These are phyloP conservation scores for Amphimallon solstitiale DNA, from an alignment of 2,888 invertebrate genomes.

Conservation along the genomic window DNA sequence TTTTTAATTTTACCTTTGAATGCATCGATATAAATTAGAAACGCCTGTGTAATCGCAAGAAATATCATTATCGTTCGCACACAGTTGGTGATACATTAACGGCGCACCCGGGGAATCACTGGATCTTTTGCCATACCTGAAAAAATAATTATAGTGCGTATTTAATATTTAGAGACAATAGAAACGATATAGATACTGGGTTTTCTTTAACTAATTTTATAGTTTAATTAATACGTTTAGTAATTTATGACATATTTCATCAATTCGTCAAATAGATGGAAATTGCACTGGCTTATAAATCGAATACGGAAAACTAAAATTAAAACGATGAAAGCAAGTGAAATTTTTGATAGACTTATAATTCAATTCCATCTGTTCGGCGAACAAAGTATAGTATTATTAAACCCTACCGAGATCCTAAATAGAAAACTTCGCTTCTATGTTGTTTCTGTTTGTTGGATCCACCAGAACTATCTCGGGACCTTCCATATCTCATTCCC, in stretches of 20 bases:
- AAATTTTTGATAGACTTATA: no score
- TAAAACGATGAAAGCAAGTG: no score
- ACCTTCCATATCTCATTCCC: slow-evolving; percentile 56
- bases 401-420: slow-evolving; percentile 56
- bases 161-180: not conserved
- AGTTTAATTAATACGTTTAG: no score
- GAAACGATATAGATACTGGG: not conserved
- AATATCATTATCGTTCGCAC: slow-evolving; percentile 50
- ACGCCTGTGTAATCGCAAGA: slow-evolving; percentile 66
- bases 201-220: not conserved
- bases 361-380: no score
- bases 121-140: slow-evolving; percentile 60
- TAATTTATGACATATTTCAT: no score
- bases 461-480: slow-evolving; percentile 45
- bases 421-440: slow-evolving; percentile 56
- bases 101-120: slow-evolving; percentile 49
- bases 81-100: slow-evolving; percentile 48
- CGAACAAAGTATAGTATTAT: no score
- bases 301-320: no score
- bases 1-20: slow-evolving; percentile 60
- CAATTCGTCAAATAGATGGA: no score
- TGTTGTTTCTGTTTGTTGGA: slow-evolving; percentile 52
- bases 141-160: slow-evolving; percentile 31
- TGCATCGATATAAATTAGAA: slow-evolving; percentile 66
- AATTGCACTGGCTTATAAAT: no score